Percentiles rank a stretch among this genome's conserved stretches.
phyloP scores from a whole-genome alignment of 2,113 vertebrate species.

The Jacana jacana region DNA sequence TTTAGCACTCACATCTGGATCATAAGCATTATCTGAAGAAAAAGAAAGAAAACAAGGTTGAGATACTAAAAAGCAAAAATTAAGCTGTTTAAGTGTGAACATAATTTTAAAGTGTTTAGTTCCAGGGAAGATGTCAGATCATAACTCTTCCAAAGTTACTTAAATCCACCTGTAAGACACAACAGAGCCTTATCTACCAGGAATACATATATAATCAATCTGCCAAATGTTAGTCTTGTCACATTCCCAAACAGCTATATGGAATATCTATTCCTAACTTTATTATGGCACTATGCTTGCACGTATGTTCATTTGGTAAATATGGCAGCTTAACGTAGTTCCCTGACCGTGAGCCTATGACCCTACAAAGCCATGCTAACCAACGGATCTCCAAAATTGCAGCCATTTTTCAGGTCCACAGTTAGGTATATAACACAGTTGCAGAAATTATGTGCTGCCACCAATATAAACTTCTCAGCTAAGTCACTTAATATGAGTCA shows the following conservation, averaged over 20 bases:
- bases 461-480: neutral
- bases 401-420: neutral
- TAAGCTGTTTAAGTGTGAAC: neutral
- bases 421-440: neutral
- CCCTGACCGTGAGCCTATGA: rapidly evolving
- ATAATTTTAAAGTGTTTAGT: neutral
- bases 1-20: conserved; percentile 92
- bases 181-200: neutral
- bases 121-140: neutral
- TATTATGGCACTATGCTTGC: neutral
- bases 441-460: neutral
- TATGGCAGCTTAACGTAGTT: neutral
- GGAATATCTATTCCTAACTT: neutral
- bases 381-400: neutral
- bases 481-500: neutral
- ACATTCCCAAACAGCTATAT: too few relatives aligned
- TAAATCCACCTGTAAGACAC: neutral
- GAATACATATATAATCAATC: neutral
- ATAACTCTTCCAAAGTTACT: neutral
- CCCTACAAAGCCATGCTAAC: neutral
- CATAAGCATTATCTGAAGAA: conserved; percentile 91
- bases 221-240: neutral
- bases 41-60: neutral
- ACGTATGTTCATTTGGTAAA: neutral
- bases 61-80: neutral